These are phyloP conservation scores for Chloebia gouldiae DNA, from an alignment of 2,113 vertebrate species.

Conservation along the genomic window DNA sequence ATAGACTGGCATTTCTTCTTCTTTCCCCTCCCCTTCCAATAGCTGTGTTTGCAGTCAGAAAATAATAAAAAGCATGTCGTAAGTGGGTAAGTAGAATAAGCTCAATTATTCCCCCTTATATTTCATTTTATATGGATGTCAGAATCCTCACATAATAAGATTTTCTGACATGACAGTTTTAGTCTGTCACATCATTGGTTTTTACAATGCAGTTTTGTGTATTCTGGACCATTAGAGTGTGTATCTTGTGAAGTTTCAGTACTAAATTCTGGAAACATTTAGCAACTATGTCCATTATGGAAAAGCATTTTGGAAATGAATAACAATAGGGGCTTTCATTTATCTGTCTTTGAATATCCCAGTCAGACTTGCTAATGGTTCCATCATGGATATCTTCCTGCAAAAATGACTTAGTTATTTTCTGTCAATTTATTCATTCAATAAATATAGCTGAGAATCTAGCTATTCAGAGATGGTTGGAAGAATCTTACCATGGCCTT, in stretches of 20 bases:
- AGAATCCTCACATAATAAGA: conserved; percentile 14
- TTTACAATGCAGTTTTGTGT: neutral
- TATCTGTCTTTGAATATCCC: neutral
- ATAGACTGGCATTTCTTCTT: neutral
- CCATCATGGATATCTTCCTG: neutral
- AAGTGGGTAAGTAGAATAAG: neutral
- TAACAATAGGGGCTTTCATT: neutral
- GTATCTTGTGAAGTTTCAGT: neutral
- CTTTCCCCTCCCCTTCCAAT: neutral
- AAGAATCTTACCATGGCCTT: neutral
- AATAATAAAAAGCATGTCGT: neutral
- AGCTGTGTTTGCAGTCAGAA: conserved; percentile 14
- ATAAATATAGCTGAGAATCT: neutral
- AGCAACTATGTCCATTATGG: neutral
- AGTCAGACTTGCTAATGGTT: neutral
- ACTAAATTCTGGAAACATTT: conserved; percentile 12
- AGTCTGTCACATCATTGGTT: neutral
- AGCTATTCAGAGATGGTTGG: neutral
- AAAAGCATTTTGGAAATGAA: conserved; percentile 1
- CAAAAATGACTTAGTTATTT: conserved; percentile 10
- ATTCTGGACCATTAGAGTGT: neutral
- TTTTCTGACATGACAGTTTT: neutral
- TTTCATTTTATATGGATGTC: conserved; percentile 25
- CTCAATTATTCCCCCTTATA: conserved; percentile 7
- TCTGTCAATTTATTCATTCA: neutral